A percentile compares a stretch with the other conserved stretches of the same genome.
Conservation (phyloP, 2,888 invertebrate species). For the Drosophila quasianomalipes region DNA sequence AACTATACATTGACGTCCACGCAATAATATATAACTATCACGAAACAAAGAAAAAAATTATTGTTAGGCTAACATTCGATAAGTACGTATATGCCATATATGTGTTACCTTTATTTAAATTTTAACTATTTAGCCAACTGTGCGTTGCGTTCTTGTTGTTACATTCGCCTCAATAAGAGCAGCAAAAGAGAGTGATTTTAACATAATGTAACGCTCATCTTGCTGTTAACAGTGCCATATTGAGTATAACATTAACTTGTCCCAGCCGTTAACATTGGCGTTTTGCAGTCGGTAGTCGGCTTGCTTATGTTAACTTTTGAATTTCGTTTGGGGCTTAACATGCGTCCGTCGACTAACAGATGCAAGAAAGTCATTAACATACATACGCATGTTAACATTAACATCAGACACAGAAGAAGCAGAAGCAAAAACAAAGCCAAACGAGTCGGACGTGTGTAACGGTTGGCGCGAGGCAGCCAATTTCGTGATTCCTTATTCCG, state of each 20-base stretch:
- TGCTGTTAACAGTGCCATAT: conserved; percentile 31
- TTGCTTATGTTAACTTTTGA: conserved; percentile 17
- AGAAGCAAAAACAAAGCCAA: conserved; percentile 59
- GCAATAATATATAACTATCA: not conserved
- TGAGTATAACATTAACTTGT: conserved; percentile 43
- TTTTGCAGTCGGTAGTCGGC: conserved; percentile 1
- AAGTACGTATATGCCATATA: not conserved
- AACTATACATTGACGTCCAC: not conserved
- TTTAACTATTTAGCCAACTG: not conserved
- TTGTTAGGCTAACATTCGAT: not conserved
- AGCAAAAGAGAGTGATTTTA: conserved; percentile 15
- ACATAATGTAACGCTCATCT: conserved; percentile 31
- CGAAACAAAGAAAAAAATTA: not conserved
- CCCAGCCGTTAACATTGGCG: conserved; percentile 21
- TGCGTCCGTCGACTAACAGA: conserved; percentile 15
- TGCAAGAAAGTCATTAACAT: conserved; percentile 37
- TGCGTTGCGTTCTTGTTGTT: conserved; percentile 16
- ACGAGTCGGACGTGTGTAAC: conserved; percentile 52
- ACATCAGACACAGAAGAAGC: conserved; percentile 40
- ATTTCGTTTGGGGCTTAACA: conserved; percentile 27
- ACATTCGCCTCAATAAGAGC: conserved; percentile 18
- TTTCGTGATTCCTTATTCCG: conserved; percentile 52
- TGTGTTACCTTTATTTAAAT: not conserved
- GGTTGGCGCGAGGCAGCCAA: conserved; percentile 38
- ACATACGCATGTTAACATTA: conserved; percentile 17